These are phyloP conservation scores for Pterocles burchelli DNA, from an alignment of 2,113 vertebrate genomes.

Conservation along the genomic window DNA sequence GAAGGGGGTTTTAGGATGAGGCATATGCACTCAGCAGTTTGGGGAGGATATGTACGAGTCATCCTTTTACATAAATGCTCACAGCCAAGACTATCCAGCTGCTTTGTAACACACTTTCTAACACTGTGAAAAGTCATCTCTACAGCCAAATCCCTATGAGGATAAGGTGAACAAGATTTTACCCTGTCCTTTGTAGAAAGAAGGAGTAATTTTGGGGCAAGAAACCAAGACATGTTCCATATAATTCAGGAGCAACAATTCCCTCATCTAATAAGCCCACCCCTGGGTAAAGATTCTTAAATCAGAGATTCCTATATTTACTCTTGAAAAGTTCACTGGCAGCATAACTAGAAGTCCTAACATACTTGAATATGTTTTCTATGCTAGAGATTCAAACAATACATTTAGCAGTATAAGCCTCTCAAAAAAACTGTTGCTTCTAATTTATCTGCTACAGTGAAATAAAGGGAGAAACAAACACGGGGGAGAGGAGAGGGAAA, in stretches of 20 bases:
- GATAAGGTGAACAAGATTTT: neutral
- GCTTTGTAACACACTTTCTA: neutral
- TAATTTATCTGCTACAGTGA: neutral
- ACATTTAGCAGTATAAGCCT: neutral
- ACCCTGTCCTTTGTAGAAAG: neutral
- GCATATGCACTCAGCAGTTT: neutral
- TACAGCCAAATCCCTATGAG: neutral
- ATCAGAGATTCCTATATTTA: neutral
- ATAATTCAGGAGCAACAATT: neutral
- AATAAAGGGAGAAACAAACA: neutral
- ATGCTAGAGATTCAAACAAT: neutral
- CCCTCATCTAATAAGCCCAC: neutral
- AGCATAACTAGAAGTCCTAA: neutral
- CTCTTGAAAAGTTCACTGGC: neutral
- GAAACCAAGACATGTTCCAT: neutral
- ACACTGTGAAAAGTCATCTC: neutral
- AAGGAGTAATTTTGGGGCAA: neutral
- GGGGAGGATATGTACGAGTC: neutral
- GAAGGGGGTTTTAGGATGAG: neutral
- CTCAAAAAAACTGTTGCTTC: neutral
- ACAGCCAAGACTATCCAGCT: neutral
- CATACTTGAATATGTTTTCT: neutral
- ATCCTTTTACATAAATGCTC: neutral
- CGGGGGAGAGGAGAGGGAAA: neutral
- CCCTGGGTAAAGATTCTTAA: neutral